Evolutionary conservation across 30 jellyfish, hydroid and myxozoan genomes (phyloP), one percentile per base, ranked within the genome.

Genomic region (Phacellophora camtschatica): DNA sequence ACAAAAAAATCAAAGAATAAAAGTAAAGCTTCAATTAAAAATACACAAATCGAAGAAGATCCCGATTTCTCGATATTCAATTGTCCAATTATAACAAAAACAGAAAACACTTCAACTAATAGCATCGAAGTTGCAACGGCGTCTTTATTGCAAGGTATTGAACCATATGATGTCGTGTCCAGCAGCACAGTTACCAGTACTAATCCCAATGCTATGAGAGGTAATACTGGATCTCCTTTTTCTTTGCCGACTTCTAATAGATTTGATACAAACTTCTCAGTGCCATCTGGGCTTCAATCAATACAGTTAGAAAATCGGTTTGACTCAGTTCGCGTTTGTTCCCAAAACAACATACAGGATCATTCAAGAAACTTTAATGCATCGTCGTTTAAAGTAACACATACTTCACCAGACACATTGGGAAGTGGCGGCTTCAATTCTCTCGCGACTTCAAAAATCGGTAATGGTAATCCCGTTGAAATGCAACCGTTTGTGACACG

Each of bases 61-160:
- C 45, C 76, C 7, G 92, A 82, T 64, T 75, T 75, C 54, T 71
- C 91, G 30, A 66, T 77, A 2, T 82, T 89, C 35, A 24, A 64
- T 45, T 39, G 72, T 4, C 73, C 84, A 4, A 31, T 56, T 41
- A 27, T 45, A 2, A 25, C 85, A 5, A 61, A 34, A 16, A 32
- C 13, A 30, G 31, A 46, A 19, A 41, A 2, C 10, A 11, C 51
- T 24, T 9, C 36, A 37, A 39, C 23, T 9, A 65, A 30, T 22
- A 22, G 33, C 10, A 66, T 23, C 19, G 43, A 46, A 36, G 75
- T 80, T 19, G 91, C 91, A 20, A 80, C 84, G 15, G 91, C 84
- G 1, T 64, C 91, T 16, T 33, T 80, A 13, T 6, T 80, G 5
- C 77, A 66, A 15, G 91, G 75, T 16, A 24, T 80, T 13, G 91